Percentiles rank a stretch among this genome's conserved stretches.
These are phyloP conservation scores for Recurvirostra avosetta DNA, from an alignment of 2,113 vertebrate species.

Conservation along the genomic window DNA sequence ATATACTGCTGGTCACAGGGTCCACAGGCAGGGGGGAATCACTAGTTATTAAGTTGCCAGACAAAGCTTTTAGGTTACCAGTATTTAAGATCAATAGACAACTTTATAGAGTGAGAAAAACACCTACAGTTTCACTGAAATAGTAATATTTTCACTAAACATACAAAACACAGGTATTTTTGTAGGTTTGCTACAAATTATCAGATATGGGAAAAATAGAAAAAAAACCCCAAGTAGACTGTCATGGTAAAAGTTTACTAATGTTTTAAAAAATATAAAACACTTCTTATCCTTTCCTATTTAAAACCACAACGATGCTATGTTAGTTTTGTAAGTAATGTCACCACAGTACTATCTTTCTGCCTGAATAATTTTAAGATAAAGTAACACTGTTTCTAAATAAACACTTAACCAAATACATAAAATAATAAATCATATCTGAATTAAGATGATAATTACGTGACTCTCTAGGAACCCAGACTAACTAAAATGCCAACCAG, in stretches of 20 bases:
- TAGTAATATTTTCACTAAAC: not conserved
- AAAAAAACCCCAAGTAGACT: not conserved
- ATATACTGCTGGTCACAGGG: not conserved
- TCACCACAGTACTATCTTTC: not conserved
- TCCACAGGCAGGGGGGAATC: not conserved
- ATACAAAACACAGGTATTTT: not conserved
- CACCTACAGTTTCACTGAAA: not conserved
- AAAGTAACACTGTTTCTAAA: not conserved
- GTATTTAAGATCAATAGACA: not conserved
- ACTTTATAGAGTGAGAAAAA: not conserved
- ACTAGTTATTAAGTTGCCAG: not conserved
- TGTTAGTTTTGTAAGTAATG: not conserved
- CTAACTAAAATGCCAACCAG: not conserved
- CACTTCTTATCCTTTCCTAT: not conserved
- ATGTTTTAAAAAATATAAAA: not conserved
- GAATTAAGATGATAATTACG: not conserved
- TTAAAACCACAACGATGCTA: not conserved
- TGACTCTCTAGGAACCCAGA: not conserved
- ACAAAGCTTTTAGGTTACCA: not conserved
- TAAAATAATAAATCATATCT: not conserved
- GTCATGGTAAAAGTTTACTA: not conserved
- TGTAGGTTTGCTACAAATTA: not conserved
- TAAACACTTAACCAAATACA: not conserved
- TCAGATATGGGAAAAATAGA: rapidly evolving
- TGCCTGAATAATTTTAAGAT: not conserved